Evolutionary conservation across 35 echinoderm and acorn worm genomes (phyloP).

Genomic region (Chiridota heheva): DNA sequence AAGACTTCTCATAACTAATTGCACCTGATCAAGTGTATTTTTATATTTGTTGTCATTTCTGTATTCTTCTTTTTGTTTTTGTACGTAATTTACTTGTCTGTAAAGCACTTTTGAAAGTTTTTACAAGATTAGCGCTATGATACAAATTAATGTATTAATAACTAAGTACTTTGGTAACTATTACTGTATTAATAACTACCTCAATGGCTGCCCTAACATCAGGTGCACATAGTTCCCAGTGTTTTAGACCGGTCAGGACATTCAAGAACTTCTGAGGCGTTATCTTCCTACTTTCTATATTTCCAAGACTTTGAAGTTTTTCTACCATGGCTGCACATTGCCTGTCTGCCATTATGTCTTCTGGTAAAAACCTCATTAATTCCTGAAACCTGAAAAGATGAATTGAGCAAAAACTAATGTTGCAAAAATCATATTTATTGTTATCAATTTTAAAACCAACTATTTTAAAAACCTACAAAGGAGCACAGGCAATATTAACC

Average conservation of each 20-base stretch:
- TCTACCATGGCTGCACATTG: slow-evolving; percentile 77
- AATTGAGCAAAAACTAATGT: not conserved
- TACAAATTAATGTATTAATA: not conserved
- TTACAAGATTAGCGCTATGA: not conserved
- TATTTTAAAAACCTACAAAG: too few species aligned
- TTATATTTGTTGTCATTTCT: too few species aligned
- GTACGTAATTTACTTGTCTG: not conserved
- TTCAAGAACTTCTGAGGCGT: slow-evolving; percentile 96
- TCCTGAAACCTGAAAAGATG: slow-evolving; percentile 85
- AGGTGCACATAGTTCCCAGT: slow-evolving; percentile 92
- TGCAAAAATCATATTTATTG: too few species aligned
- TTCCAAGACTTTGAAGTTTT: slow-evolving; percentile 87
- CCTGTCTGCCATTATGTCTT: slow-evolving; percentile 52
- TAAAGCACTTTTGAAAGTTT: too few species aligned
- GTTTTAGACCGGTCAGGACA: slow-evolving; percentile 67
- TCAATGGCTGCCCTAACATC: slow-evolving; percentile 94
- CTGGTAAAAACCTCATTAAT: slow-evolving; percentile 66
- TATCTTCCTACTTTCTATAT: slow-evolving; percentile 88
- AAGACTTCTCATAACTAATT: not conserved
- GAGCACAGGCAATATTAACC: too few species aligned
- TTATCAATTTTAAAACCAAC: too few species aligned
- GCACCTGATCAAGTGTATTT: not conserved
- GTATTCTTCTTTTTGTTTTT: too few species aligned
- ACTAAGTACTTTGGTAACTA: not conserved
- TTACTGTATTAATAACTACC: slow-evolving; percentile 25